Evolutionary conservation across 2,113 vertebrate genomes (phyloP), one percentile per base, ranked within the genome.

Genomic region (Xyliphius kryptos): DNA sequence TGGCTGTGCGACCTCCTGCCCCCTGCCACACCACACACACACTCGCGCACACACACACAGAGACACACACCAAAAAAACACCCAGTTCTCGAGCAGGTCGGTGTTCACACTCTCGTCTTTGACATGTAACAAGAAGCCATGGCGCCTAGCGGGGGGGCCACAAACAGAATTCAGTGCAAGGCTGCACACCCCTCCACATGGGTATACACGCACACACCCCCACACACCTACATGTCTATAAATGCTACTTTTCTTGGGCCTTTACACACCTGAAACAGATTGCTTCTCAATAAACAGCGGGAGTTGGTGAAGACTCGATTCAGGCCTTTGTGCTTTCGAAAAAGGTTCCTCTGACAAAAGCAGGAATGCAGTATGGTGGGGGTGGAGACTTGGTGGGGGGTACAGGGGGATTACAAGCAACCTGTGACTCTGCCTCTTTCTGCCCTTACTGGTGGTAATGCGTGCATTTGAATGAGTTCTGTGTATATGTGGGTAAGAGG

Each of bases 351-450:
- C 50, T 71, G 68, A 90, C 89, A 93, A 92, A 94, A 89, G 82
- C 81, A 89, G 90, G 92, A 95, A 95, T 95, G 91, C 90, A 86
- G 88, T 84, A 86, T 84, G 71, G 79, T 78, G 78, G 88, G 87
- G 89, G 88, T 88, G 88, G 86, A 84, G 86, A 70, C 88, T 85
- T 89, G 82, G 86, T 88, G 71, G 93, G 93, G 90, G 90, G 89
- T 89, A 77, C 88, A 78, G 83, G 78, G 85, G 92, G 94, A 98
- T 97, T 98, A 97, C 93, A 95, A 94, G 93, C 80, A 94, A 92
- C 92, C 92, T 88, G 92, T 91, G 91, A 93, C 94, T 97, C 94
- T 96, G 94, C 94, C 94, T 98, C 93, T 98, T 96, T 93, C 92
- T 97, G 95, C 93, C 94, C 90, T 90, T 90, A 87, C 88, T 88